Base-by-base conservation (phyloP, 2,113 vertebrate genomes). In the Scolopax mira region DNA sequence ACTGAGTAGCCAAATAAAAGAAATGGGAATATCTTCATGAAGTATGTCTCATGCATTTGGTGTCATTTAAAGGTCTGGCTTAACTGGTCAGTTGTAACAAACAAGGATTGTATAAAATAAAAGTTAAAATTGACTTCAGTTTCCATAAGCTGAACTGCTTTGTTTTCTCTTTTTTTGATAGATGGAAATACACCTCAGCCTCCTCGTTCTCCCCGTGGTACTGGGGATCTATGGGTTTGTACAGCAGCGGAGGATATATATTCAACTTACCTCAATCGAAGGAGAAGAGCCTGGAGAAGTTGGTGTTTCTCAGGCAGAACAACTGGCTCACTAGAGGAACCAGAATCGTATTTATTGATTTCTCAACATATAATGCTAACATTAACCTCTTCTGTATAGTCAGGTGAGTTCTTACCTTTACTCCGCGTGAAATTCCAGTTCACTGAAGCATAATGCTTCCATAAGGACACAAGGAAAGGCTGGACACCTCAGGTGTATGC, bases 341-440 rank as follows among this genome's bases (percentile, higher is more conserved):
- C 42, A 93, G 97, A 87, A 97, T 48, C 85, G 77, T 98, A 71
- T 98, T 98, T 88, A 97, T 97, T 46, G 97, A 98, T 69, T 98
- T 98, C 93, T 97, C 97, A 23, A 73, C 97, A 15, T 97, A 98
- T 6, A 98, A 98, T 28, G 97, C 95, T 58, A 98, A 98, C 19
- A 35, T 97, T 65, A 98, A 98, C 74, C 95, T 98, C 44, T 98
- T 97, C 87, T 98, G 97, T 48, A 44, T 97, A 46, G 82, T 98
- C 93, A 98, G 94, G 98, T 98, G 75, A 97, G 96, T 93, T 74
- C 82, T 91, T 87, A 93, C 77, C 71, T 82, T 79, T 13, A 35
- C 25, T 77, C 3, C 11, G 3, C 1, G 8, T 81, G 42, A 93
- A 87, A 88, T 85, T 33, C n/a, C n/a, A 28, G 6, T 24, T 88